Conservation (phyloP, 2,113 vertebrate species). For the Upupa epops region DNA sequence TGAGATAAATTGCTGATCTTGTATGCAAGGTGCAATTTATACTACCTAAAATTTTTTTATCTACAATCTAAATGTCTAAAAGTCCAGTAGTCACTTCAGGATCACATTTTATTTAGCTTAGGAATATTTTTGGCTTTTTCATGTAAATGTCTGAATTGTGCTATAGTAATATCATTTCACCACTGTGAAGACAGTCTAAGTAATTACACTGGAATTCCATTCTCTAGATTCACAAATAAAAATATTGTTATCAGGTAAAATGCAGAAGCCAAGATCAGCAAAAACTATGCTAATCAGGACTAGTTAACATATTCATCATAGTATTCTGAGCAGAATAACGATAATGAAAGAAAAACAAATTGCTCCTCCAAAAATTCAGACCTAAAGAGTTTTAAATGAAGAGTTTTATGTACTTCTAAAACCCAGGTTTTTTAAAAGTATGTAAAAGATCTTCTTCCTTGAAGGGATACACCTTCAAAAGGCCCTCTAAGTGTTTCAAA, state of each 20-base stretch:
- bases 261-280: not conserved
- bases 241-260: not conserved
- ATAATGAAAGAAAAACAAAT: not conserved
- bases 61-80: not conserved
- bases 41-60: not conserved
- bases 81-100: not conserved
- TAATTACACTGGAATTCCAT: not conserved
- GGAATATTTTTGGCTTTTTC: not conserved
- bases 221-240: not conserved
- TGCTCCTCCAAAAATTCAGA: too few species aligned
- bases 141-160: not conserved
- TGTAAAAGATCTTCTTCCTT: not conserved
- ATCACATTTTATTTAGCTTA: not conserved
- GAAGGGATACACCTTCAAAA: not conserved
- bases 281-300: not conserved
- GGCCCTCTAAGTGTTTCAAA: not conserved
- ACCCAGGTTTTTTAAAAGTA: not conserved
- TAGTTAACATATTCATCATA: not conserved
- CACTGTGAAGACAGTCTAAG: not conserved
- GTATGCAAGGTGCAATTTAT: not conserved
- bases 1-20: not conserved
- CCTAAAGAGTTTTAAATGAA: too few species aligned
- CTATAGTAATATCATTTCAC: not conserved
- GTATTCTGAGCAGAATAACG: not conserved
- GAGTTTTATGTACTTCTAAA: too few species aligned